phyloP scores from a whole-genome alignment of 2,113 vertebrate genomes.

The Pseudonaja textilis region DNA sequence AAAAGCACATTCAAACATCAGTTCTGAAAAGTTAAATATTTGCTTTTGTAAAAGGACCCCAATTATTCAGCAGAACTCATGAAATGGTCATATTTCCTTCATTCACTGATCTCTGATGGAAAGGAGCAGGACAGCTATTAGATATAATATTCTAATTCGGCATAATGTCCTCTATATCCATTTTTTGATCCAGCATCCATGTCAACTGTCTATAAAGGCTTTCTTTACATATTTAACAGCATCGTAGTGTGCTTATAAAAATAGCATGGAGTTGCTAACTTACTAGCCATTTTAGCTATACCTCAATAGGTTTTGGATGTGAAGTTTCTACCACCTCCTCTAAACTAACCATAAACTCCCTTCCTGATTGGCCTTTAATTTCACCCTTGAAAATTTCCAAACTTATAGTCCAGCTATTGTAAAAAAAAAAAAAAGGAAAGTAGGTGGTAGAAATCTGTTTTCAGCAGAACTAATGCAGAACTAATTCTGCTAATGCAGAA shows the following conservation, averaged over 20 bases:
- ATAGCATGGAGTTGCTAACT: neutral
- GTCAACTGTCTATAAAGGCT: neutral
- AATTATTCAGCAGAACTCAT: neutral
- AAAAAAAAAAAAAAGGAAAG: neutral
- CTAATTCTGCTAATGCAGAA: neutral
- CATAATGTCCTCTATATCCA: neutral
- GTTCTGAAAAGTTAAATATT: neutral
- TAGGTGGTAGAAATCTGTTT: neutral
- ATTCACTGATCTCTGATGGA: neutral
- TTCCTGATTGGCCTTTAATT: neutral
- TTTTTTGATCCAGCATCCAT: neutral
- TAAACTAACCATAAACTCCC: neutral
- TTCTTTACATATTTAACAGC: neutral
- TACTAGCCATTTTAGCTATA: neutral
- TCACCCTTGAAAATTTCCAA: neutral
- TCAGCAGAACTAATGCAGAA: neutral
- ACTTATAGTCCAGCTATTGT: neutral
- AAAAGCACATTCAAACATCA: neutral
- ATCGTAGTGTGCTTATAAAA: neutral
- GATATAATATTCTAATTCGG: neutral
- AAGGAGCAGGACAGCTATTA: neutral
- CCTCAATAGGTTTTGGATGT: neutral
- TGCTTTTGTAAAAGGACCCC: neutral
- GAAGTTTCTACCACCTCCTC: neutral
- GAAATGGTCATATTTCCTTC: neutral